These are phyloP conservation scores for Platypus cylindrus DNA, from an alignment of 2,888 invertebrate species.

Conservation along the genomic window DNA sequence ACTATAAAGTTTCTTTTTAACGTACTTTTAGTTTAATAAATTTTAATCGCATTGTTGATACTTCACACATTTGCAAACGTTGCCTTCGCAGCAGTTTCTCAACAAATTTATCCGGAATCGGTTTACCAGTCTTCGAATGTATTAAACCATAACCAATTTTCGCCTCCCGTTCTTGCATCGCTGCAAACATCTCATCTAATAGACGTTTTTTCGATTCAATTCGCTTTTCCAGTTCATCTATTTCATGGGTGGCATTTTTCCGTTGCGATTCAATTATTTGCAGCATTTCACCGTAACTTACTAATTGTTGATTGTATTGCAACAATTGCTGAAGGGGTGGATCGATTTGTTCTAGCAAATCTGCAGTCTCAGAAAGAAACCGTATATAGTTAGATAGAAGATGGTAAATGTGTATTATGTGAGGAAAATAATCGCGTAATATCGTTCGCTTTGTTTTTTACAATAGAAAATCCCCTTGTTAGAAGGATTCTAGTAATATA, in stretches of 20 bases:
- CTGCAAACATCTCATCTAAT: slow-evolving; percentile 18
- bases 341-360: slow-evolving; percentile 4
- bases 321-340: slow-evolving; percentile 2
- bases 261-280: slow-evolving; percentile 17
- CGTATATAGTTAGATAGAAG: too few relatives aligned
- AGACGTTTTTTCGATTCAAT: slow-evolving; percentile 18
- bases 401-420: too few relatives aligned
- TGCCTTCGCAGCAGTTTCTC: slow-evolving; percentile 25
- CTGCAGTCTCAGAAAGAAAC: slow-evolving; percentile 1
- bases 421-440: too few relatives aligned
- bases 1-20: too few relatives aligned
- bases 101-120: slow-evolving; percentile 26
- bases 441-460: too few relatives aligned
- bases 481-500: too few relatives aligned
- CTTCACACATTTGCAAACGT: slow-evolving; percentile 20
- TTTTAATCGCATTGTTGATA: slow-evolving; percentile 22
- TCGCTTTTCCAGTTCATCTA: slow-evolving; percentile 18
- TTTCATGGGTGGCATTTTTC: slow-evolving; percentile 18
- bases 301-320: slow-evolving; percentile 17
- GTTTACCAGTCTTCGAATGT: slow-evolving; percentile 28
- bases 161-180: slow-evolving; percentile 22
- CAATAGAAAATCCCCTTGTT: too few relatives aligned
- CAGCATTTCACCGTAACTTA: slow-evolving; percentile 18
- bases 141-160: slow-evolving; percentile 28
- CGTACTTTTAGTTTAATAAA: slow-evolving; percentile 25